Conservation (phyloP, 92 coral and sea anemone species). For the Scolanthus callimorphus region DNA sequence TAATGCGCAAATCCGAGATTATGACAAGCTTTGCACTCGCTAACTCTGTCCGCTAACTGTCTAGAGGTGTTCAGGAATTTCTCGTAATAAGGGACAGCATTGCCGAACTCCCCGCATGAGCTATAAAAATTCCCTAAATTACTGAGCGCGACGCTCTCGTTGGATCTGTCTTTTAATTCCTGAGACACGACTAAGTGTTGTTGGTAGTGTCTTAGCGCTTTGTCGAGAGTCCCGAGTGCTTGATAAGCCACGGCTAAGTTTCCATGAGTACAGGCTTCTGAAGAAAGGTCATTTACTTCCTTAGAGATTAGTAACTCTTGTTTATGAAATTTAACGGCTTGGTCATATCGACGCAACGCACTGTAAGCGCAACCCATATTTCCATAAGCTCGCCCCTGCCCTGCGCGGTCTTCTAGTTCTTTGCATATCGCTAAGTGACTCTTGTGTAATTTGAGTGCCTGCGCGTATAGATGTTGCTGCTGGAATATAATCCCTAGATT, state of each 20-base stretch:
- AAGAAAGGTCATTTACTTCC: slow-evolving; percentile 86
- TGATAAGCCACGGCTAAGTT: slow-evolving; percentile 98
- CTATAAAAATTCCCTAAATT: slow-evolving; percentile 94
- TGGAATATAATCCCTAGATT: slow-evolving; percentile 93
- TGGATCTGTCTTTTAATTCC: slow-evolving; percentile 69
- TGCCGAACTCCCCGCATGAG: slow-evolving; percentile 84
- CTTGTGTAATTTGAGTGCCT: slow-evolving; percentile 90
- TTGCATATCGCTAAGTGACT: slow-evolving; percentile 91
- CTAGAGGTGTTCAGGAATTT: slow-evolving; percentile 64
- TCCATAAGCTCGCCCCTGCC: slow-evolving; percentile 99
- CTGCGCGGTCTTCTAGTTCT: slow-evolving; percentile 92
- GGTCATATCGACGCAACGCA: slow-evolving; percentile 89
- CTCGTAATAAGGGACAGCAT: slow-evolving; percentile 84
- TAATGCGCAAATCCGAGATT: slow-evolving; percentile 93
- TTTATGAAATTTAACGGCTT: slow-evolving; percentile 94
- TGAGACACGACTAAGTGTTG: slow-evolving; percentile 86
- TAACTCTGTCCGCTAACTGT: slow-evolving; percentile 59
- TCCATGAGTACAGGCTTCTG: slow-evolving; percentile 98
- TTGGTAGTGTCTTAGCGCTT: slow-evolving; percentile 89
- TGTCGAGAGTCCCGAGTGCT: slow-evolving; percentile 86
- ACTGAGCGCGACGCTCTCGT: slow-evolving; percentile 87
- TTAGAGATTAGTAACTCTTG: slow-evolving; percentile 91
- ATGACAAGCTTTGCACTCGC: slow-evolving; percentile 96
- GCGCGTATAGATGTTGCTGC: slow-evolving; percentile 76
- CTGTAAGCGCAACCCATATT: slow-evolving; percentile 99